Conservation (phyloP, 2,797 vertebrate genomes). For the Mormyrops attenuatus region DNA sequence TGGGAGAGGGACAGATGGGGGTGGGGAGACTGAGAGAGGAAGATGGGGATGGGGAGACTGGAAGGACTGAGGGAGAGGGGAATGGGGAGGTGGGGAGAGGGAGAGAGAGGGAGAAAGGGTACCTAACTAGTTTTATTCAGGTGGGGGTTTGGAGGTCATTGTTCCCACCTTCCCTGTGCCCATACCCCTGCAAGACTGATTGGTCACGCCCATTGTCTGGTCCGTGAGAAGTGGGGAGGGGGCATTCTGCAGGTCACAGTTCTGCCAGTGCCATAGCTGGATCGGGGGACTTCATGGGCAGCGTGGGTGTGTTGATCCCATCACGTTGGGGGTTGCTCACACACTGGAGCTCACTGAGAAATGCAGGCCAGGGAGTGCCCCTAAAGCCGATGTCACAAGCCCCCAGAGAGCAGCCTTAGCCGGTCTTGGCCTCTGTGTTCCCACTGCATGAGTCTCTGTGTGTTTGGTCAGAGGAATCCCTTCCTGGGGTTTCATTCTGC, state of each 20-base stretch:
- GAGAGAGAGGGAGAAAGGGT: neutral
- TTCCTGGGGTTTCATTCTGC: neutral
- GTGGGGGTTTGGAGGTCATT: neutral
- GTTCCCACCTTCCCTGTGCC: neutral
- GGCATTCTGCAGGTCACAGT: neutral
- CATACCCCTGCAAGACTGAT: neutral
- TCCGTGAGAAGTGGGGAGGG: neutral
- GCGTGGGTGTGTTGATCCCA: neutral
- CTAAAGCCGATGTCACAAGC: neutral
- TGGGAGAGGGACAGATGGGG: neutral
- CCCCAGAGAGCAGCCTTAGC: neutral
- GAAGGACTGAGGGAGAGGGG: too few species aligned
- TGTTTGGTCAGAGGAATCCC: neutral
- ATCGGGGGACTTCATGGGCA: neutral
- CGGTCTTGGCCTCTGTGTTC: neutral
- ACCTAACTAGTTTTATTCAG: neutral
- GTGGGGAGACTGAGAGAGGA: too few species aligned
- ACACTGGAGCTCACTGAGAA: neutral
- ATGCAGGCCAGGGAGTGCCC: neutral
- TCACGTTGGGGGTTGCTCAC: neutral
- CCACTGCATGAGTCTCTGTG: neutral
- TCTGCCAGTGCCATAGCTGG: neutral
- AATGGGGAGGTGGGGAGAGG: neutral
- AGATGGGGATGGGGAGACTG: neutral
- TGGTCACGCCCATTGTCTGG: neutral